Conservation (phyloP, 2,797 vertebrate genomes). For the Acomys russatus region DNA sequence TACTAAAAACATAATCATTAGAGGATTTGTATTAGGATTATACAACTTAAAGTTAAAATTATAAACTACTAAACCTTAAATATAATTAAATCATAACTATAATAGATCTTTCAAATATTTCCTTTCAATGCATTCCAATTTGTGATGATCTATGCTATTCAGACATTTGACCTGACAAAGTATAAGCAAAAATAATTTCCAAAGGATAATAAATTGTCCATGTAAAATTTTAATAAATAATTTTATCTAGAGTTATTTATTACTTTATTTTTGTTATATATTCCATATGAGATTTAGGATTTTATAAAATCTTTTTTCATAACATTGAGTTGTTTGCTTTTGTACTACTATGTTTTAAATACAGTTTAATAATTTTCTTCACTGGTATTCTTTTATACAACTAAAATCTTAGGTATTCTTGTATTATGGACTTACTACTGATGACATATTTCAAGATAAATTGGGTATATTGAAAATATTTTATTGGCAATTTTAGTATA, state of each 20-base stretch:
- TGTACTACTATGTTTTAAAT: constrained; percentile 39
- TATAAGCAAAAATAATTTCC: neutral
- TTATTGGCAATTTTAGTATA: neutral
- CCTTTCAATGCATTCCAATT: constrained; percentile 17
- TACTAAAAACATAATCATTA: neutral
- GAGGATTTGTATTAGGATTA: neutral
- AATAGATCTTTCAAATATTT: neutral
- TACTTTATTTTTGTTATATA: constrained; percentile 40
- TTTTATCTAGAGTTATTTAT: neutral
- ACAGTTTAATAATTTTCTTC: neutral
- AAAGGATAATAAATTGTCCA: neutral
- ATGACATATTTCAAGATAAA: constrained; percentile 23
- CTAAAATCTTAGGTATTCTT: neutral
- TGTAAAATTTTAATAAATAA: neutral
- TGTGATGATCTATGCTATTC: neutral
- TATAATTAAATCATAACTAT: neutral
- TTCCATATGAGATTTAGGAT: neutral
- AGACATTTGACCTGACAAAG: neutral
- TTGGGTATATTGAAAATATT: neutral
- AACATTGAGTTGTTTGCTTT: neutral
- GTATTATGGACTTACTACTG: neutral
- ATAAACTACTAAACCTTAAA: neutral
- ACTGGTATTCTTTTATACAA: neutral
- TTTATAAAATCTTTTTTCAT: constrained; percentile 30
- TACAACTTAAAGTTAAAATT: neutral